phyloP scores from a whole-genome alignment of 2,113 vertebrate species.

The Gymnorhina tibicen region DNA sequence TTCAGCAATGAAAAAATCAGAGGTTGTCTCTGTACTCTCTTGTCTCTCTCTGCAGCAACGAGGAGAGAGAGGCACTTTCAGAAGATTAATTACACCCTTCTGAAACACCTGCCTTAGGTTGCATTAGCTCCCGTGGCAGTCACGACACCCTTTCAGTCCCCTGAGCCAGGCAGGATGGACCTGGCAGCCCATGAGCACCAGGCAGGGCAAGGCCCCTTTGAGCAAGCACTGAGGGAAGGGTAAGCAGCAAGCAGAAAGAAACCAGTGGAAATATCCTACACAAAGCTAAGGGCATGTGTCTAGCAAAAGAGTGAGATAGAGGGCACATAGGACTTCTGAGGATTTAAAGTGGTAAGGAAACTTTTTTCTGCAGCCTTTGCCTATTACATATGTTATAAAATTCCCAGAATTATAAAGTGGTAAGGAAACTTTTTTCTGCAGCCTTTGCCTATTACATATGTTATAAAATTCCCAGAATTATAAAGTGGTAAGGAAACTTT shows the following conservation, averaged over 20 bases:
- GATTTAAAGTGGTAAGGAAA: not conserved
- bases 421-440: too few relatives aligned
- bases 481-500: not conserved
- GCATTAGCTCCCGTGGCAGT: not conserved
- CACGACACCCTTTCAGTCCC: rapidly evolving
- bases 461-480: too few relatives aligned
- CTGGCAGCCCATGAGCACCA: not conserved
- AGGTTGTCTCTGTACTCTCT: not conserved
- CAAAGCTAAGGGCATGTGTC: not conserved
- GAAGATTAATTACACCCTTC: not conserved
- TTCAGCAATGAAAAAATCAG: not conserved
- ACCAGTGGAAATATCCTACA: not conserved
- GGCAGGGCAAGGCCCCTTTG: rapidly evolving
- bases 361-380: too few relatives aligned
- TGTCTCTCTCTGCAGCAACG: not conserved
- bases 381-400: too few relatives aligned
- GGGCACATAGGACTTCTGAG: not conserved
- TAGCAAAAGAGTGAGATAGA: not conserved
- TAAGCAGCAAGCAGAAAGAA: not conserved
- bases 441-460: too few relatives aligned
- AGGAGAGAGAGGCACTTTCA: not conserved
- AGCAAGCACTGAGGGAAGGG: not conserved
- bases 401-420: too few relatives aligned
- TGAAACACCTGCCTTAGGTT: not conserved
- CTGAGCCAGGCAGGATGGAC: not conserved